Base-by-base conservation (phyloP, 1,140 invertebrate species). In the Dendroctonus ponderosae region DNA sequence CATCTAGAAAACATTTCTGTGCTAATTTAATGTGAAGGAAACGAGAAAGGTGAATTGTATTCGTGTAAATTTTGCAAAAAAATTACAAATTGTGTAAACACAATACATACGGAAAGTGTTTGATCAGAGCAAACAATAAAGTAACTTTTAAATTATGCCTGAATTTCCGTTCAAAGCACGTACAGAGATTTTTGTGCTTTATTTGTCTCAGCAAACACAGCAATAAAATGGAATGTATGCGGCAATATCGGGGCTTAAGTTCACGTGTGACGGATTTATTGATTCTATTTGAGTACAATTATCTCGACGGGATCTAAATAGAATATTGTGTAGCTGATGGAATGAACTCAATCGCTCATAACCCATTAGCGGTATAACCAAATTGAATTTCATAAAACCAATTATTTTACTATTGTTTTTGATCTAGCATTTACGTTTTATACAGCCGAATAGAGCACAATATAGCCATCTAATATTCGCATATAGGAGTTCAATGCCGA, bases 91-190 rank as follows among this genome's bases (percentile, higher is more conserved):
- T 52, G 59, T 37, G 59, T 62, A 65, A 49, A 53, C 44, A 57
- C 44, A 44, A 65, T 57, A 65, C 53, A 39, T 48, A 57, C 26
- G 42, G n/a, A 52, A 15, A 54, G 41, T 65, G 38, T 57, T 65
- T 65, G 62, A 65, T 65, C 52, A 44, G 15, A 54, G 50, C 50
- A 65, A 56, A 65, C 62, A 65, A 57, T 54, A 57, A 65, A 65
- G 51, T 65, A 65, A 65, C 53, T 65, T 65, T 65, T 57, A 65
- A 57, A 65, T 65, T 65, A 43, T 15, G 52, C 44, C n/a, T n/a
- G 37, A 49, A n/a, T 65, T 57, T 50, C n/a, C 14, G 38, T 65
- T 50, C 62, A 15, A 65, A 39, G 43, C 62, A 57, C 62, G 62
- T 65, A 57, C 59, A n/a, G 42, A 44, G 41, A 39, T 57, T 40